Base-by-base conservation (phyloP, 2,888 invertebrate species). In the Argynnis bischoffii region DNA sequence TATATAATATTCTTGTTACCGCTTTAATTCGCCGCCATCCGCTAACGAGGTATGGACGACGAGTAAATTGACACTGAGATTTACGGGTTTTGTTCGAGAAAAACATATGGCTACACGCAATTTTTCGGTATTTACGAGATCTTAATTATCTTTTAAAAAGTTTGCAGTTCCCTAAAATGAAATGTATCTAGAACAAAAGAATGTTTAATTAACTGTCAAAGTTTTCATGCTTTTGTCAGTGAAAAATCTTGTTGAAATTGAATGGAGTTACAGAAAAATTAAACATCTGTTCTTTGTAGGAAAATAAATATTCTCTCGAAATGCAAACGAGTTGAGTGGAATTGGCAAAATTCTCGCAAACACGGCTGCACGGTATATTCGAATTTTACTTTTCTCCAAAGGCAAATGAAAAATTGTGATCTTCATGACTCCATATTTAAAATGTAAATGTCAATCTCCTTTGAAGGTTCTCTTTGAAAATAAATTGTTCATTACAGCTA, bases 261-360 rank as follows among this genome's bases (percentile, higher is more conserved):
- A 55, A 48, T n/a, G 51, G 55, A 53, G 26, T 41, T 47, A 16
- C 11, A 31, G 18, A 47, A 86, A 84, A 47, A 56, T 87, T 85
- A 85, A 83, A 88, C 86, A 87, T 79, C 80, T 84, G 84, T 81
- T 82, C 76, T 76, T 57, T 77, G 77, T 79, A 82, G 83, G 47
- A 59, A 59, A 87, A 84, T 83, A 83, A 80, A 84, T 80, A 80
- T 81, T 76, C 80, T 78, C 82, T 84, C 78, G 81, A 84, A 85
- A 89, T 87, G 85, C 83, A 88, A 89, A 89, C 85, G 83, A 85
- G 81, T 77, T 76, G 75, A 78, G 79, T 76, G 80, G 81, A 81
- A 81, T 83, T 85, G 81, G 80, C 79, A 78, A 83, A 84, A 84
- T 80, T 79, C 75, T 76, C 78, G 74, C 73, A 72, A 77, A 75